Percentiles rank a stretch among this genome's conserved stretches.
phyloP scores from a whole-genome alignment of 2,797 vertebrate species.

The Alca torda region DNA sequence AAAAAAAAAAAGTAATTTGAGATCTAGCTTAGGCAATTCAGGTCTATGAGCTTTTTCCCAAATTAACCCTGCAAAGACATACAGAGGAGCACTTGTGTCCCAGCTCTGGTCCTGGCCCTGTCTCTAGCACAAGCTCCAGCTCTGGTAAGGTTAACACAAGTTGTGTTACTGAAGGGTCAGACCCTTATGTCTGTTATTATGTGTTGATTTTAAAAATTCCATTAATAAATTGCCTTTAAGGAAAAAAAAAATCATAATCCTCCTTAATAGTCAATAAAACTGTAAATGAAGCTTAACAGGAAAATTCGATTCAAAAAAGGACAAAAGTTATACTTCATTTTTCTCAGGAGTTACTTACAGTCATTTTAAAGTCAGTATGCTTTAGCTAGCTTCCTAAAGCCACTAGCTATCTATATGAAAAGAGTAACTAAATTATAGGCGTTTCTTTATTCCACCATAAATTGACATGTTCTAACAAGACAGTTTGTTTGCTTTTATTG shows the following conservation, averaged over 20 bases:
- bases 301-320: not conserved
- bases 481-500: slow-evolving; percentile 76
- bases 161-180: not conserved
- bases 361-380: not conserved
- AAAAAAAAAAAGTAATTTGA: not conserved
- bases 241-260: not conserved
- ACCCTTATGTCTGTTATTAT: not conserved
- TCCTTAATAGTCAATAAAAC: not conserved
- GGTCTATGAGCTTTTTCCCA: not conserved
- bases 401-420: not conserved
- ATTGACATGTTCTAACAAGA: slow-evolving; percentile 75
- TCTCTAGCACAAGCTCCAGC: not conserved
- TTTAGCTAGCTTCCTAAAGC: not conserved
- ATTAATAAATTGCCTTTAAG: not conserved
- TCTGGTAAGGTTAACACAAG: not conserved
- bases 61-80: not conserved
- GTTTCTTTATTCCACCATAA: slow-evolving; percentile 53
- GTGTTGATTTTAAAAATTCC: not conserved
- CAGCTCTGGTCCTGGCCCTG: not conserved
- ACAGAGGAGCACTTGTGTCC: not conserved
- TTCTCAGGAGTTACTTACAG: not conserved
- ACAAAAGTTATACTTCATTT: not conserved
- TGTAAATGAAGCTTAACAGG: not conserved
- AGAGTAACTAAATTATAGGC: slow-evolving; percentile 51
- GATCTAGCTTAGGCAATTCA: not conserved